Base-by-base conservation (phyloP, 2,888 invertebrate genomes). In the Aspidiotus rigidus region DNA sequence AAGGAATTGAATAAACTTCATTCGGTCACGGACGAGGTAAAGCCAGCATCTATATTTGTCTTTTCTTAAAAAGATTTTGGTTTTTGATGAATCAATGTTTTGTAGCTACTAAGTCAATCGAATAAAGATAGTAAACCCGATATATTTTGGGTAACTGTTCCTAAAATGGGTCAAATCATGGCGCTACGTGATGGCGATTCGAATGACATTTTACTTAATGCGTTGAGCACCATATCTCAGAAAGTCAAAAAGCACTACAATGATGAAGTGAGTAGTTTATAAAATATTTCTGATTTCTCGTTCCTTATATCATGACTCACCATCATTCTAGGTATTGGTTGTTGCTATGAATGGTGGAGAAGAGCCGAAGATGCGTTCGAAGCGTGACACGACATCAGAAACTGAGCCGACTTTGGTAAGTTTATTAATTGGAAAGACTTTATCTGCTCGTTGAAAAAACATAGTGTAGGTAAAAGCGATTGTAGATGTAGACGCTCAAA, bases 101-200 rank as follows among this genome's bases (percentile, higher is more conserved):
- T 67, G 3, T 39, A 72, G 72, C 75, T 79, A 64, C 75, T 78
- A 69, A 82, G 82, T 56, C 79, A 76, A 0, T 76, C 83, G 8
- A 77, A 77, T 62, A 77, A 81, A 62, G 85, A 87, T 75, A 81
- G 82, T 69, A 77, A 82, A 62, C 81, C 86, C 62, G 86, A 87
- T 76, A 81, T 86, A 74, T 86, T 82, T 76, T 85, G 86, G 84
- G 81, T 89, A 73, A 83, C 84, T 71, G 79, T 86, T 73, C 79
- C 81, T 56, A 82, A 84, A 10, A 79, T 89, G 28, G 85, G 85
- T 74, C 80, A 84, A 10, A 77, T 89, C 17, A 80, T 83, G 15
- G 85, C 87, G 75, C 79, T 80, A 69, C 83, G 88, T 76, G 87
- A 87, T 76, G 87, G 87, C 62, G 83, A 84, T 75, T 86, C 88